Evolutionary conservation across 2,888 invertebrate genomes (phyloP), one percentile per base, ranked within the genome.

Genomic region (Pristionchus maxplancki): DNA sequence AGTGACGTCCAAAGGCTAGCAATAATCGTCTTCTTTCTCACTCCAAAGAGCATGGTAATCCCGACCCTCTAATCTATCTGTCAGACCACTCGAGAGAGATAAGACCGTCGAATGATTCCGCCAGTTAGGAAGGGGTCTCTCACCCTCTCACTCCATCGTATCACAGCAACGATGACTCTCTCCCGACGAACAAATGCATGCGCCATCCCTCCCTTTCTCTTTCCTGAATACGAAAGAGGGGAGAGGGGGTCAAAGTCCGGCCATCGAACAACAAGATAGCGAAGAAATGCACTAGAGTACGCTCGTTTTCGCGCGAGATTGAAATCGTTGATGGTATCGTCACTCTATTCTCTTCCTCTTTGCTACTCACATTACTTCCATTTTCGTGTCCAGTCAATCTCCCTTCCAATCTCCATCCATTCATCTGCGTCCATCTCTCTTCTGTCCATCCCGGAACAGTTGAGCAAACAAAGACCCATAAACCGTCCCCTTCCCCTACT

Each of bases 381-480:
- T 78, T 44, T 44, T 48, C 74, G n/a, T 31, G 17, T 34, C 28
- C 37, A 44, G 9, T 48, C 44, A 13, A 44, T 44, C n/a, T 48
- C 4, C 11, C 20, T 37, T 17, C 67, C 67, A 1, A 67, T 31
- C 31, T 67, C 15, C 15, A 11, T 67, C 74, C n/a, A 40, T 74
- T 5, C 37, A 17, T 74, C 74, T 20, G n/a, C n/a, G n/a, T 13
- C 24, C 64, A 24, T 64, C 6, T 24, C n/a, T 28, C 34, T 34
- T 44, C 48, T 78, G 78, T 44, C 78, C 78, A 44, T 78, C 78
- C 78, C 44, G 78, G 78, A 78, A 78, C 78, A 78, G 24, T 40
- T 78, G 78, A 11, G 34, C 78, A 78, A 78, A 78, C 78, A 78
- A 78, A 78, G 78, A 78, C 44, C 78, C n/a, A 48, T 78, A 78